Base-by-base conservation (phyloP, 2,797 vertebrate species). In the Diceros bicornis region DNA sequence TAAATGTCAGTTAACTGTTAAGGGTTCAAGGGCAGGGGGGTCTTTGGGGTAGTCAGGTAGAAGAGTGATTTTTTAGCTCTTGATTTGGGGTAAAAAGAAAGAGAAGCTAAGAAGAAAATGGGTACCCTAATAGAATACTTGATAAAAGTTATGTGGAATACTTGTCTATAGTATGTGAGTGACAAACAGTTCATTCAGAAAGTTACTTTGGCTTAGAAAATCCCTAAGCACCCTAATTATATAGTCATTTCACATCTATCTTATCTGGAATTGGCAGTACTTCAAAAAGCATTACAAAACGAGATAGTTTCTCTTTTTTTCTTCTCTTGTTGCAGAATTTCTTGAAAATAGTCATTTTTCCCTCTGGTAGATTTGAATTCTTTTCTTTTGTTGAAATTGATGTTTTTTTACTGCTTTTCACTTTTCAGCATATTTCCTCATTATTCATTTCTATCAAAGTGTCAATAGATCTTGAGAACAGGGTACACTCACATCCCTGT, bases 301-400 rank as follows among this genome's bases (percentile, higher is more conserved):
- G 37, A 93, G 57, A 69, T 68, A 95, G 29, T n/a, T 37, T 25
- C 4, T 32, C 44, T 47, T 72, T 37, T 85, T 21, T 41, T 47
- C 3, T 79, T 32, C n/a, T 86, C 5, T 66, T 52, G 1, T 87
- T 78, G 57, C 6, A 44, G 14, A 66, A 16, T 62, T 16, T 95
- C 55, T 97, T 71, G 72, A 94, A 97, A 85, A 91, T 74, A 94
- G 75, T 91, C 41, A 81, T 59, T 92, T 84, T 81, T 86, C 66
- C 71, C 68, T 79, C 47, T 77, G 86, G 52, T 93, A 94, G 37
- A 94, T 78, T 83, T 97, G 82, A 97, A 83, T 96, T 83, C 7
- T 92, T 92, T 97, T 79, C 37, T 93, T 91, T 89, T 88, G 52
- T 66, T 83, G 72, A 96, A 97, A 88, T 96, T 78, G 82, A 82